Base-by-base conservation (phyloP, 2,797 vertebrate species). In the Myotis vivesi region DNA sequence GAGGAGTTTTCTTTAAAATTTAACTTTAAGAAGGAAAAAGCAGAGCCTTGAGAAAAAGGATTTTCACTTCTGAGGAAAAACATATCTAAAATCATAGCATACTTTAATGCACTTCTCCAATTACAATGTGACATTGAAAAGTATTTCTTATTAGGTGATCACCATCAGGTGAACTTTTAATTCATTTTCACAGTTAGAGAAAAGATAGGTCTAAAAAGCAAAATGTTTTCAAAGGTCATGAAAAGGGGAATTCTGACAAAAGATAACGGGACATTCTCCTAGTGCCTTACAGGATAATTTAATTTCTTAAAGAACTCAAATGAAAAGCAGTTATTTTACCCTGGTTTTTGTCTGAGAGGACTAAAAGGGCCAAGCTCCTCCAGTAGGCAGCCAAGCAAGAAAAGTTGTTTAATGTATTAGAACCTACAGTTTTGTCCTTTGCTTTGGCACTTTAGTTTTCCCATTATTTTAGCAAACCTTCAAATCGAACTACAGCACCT, bases 221-320 rank as follows among this genome's bases (percentile, higher is more conserved):
- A 72, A 95, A 93, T 90, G 9, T 59, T 92, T 92, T 81, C 71
- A 95, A 92, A 92, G 81, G 81, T 87, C 66, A 90, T 49, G 51
- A 57, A 66, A 91, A 62, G 9, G 66, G 15, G n/a, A 87, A 77
- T 36, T 25, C 51, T 93, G 68, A 92, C 85, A 87, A 93, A 72
- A 94, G 33, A 53, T 84, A 84, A 57, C 8, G 83, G 28, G 76
- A 51, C 20, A 76, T 64, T 87, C 62, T 84, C 11, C 23, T 53
- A 57, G 12, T n/a, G 64, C 1, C 25, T 80, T 38, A 68, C 23
- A 76, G 36, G 9, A n/a, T 83, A 82, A 91, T 94, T 87, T 44
- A 75, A 93, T 91, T 84, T 91, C 53, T 71, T 76, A 76, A 89
- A 81, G 66, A 25, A 82, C 10, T 86, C 28, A 87, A 2, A 69